These are phyloP conservation scores for Cyclina sinensis DNA, from an alignment of 1,140 invertebrate genomes.

Conservation along the genomic window DNA sequence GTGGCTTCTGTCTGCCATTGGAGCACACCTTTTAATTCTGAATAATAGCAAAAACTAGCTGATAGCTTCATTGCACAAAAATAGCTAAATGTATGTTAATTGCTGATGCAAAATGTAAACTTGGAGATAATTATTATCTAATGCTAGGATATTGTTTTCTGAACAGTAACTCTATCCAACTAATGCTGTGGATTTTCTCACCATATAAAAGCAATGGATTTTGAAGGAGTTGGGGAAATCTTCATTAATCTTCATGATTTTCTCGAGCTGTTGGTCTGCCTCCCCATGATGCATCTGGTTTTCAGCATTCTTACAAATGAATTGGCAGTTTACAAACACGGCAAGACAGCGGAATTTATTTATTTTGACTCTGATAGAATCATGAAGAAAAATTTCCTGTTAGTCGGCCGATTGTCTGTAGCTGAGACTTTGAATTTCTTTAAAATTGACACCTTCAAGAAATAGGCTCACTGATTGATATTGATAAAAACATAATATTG, in stretches of 20 bases:
- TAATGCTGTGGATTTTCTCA: slow-evolving; percentile 10
- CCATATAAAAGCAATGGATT: slow-evolving; percentile 5
- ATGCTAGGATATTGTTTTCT: neutral
- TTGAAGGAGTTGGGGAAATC: neutral
- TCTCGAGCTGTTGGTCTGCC: neutral
- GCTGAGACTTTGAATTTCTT: neutral
- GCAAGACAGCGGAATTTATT: slow-evolving; percentile 9
- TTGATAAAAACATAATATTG: no score
- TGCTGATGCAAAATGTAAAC: neutral
- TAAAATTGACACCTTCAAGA: neutral
- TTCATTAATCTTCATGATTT: slow-evolving; percentile 16
- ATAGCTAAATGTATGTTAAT: no score
- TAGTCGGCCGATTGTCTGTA: slow-evolving; percentile 12
- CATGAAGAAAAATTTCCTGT: slow-evolving; percentile 18
- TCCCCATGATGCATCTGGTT: slow-evolving; percentile 31
- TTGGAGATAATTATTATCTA: neutral
- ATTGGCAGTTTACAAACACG: slow-evolving; percentile 7
- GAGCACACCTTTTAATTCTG: no score
- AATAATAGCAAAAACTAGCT: no score
- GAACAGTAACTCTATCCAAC: neutral
- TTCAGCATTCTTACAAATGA: slow-evolving; percentile 31
- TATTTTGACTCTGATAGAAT: slow-evolving; percentile 31
- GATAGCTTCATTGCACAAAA: no score
- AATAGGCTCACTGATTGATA: neutral
- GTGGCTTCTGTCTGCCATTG: no score